Evolutionary conservation across 1,140 invertebrate species (phyloP).

Genomic region (Aphaenogaster rudis): DNA sequence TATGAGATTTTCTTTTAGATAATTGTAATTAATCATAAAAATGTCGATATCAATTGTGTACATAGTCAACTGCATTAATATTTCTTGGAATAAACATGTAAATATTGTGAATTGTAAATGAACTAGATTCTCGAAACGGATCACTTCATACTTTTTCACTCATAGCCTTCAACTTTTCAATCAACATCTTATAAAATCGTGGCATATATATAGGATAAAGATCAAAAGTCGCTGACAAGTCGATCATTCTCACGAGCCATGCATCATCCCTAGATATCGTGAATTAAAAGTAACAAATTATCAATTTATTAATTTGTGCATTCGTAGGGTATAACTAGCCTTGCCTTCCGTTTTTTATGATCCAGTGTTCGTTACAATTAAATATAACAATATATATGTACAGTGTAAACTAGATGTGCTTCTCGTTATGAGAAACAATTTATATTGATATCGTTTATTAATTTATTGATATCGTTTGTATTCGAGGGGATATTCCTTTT

Average conservation of each 20-base stretch:
- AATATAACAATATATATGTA: constrained; percentile 43
- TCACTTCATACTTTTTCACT: background rate
- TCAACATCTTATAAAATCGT: background rate
- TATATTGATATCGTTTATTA: constrained; percentile 16
- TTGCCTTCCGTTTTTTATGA: constrained; percentile 11
- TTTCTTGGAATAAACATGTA: constrained; percentile 26
- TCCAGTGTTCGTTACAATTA: constrained; percentile 12
- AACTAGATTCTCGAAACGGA: background rate
- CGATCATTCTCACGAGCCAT: background rate
- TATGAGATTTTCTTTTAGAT: background rate
- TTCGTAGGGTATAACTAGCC: constrained; percentile 8
- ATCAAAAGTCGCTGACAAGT: background rate
- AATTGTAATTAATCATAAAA: constrained; percentile 10
- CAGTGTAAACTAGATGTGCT: constrained; percentile 37
- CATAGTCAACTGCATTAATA: constrained; percentile 32
- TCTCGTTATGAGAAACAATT: constrained; percentile 32
- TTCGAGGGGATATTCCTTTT: constrained; percentile 6
- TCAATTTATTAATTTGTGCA: constrained; percentile 46
- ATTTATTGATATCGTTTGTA: constrained; percentile 43
- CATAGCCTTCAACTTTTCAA: background rate
- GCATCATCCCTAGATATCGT: background rate
- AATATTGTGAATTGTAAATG: constrained; percentile 38
- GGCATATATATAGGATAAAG: background rate
- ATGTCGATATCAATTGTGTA: background rate
- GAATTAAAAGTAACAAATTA: constrained; percentile 27